Conservation (phyloP, 2,113 vertebrate genomes). For the Taxidea taxus region DNA sequence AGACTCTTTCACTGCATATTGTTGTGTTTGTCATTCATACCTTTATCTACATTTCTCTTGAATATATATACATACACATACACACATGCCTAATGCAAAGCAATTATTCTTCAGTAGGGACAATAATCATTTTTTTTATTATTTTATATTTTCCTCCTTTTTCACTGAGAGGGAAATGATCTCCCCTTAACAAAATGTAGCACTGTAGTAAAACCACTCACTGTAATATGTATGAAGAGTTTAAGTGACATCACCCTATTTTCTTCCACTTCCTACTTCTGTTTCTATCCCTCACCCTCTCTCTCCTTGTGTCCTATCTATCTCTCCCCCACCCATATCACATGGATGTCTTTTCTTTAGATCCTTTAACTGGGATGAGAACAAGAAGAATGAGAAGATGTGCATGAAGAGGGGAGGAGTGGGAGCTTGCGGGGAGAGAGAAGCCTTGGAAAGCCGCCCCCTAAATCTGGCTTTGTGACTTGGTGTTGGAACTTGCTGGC, state of each 20-base stretch:
- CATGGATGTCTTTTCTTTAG: neutral
- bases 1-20: neutral
- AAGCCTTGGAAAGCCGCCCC: neutral
- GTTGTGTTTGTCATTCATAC: neutral
- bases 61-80: neutral
- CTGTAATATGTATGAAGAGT: fast-evolving
- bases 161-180: neutral
- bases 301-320: neutral
- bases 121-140: neutral
- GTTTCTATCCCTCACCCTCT: neutral
- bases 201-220: neutral
- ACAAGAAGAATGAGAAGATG: neutral
- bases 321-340: neutral
- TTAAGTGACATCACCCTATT: neutral
- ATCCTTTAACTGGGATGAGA: neutral
- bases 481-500: too few relatives aligned
- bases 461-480: neutral
- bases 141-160: neutral
- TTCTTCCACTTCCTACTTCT: neutral
- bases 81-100: neutral
- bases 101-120: neutral
- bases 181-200: neutral
- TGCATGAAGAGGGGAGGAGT: neutral
- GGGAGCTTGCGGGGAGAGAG: neutral
- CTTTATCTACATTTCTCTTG: neutral